Percentiles rank a stretch among this genome's conserved stretches.
Evolutionary conservation across 2,113 vertebrate genomes (phyloP).

Genomic region (zebrafish (Danio rerio)): GRCz12tu NC_133183.1:57889501-57890000

Average conservation of each 20-base stretch:
- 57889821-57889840: background rate
- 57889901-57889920: constrained; percentile 75
- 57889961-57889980: constrained; percentile 80
- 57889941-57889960: constrained; percentile 85
- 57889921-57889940: constrained; percentile 96
- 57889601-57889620: background rate
- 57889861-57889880: constrained; percentile 10
- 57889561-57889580: background rate
- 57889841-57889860: background rate
- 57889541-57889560: background rate
- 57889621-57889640: background rate
- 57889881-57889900: constrained; percentile 72
- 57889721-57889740: background rate
- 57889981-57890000: constrained; percentile 84
- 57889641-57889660: background rate
- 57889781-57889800: background rate
- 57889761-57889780: too few species aligned
- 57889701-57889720: background rate
- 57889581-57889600: background rate
- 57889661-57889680: background rate
- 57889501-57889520: background rate
- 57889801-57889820: background rate
- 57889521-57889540: background rate
- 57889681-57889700: background rate
- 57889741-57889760: background rate